Evolutionary conservation across 1,140 invertebrate genomes (phyloP).

Genomic region (Drosophila truncata): DNA sequence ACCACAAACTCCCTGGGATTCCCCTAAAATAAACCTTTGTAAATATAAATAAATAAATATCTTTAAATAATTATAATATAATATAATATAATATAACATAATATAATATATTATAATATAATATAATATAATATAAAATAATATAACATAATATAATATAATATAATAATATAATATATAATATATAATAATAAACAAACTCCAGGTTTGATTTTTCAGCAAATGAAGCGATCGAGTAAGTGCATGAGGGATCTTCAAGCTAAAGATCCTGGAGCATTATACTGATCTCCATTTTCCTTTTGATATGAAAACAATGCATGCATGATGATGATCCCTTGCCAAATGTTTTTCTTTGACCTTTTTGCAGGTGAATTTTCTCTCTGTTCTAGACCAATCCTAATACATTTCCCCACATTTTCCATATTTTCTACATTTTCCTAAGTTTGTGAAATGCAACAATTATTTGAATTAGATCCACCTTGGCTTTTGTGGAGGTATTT

Average conservation of each 20-base stretch:
- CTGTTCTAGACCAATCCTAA: neutral
- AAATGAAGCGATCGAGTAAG: conserved; percentile 6
- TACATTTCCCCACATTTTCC: neutral
- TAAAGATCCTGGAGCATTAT: conserved; percentile 20
- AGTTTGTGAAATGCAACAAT: conserved; percentile 13
- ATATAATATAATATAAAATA: too few relatives aligned
- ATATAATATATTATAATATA: too few relatives aligned
- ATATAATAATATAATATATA: neutral
- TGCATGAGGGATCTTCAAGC: conserved; percentile 18
- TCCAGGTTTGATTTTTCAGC: neutral
- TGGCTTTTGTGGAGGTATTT: conserved; percentile 23
- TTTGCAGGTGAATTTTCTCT: neutral
- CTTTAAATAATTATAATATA: too few relatives aligned
- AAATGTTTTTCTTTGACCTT: conserved; percentile 15
- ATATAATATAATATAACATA: too few relatives aligned
- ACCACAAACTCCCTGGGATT: neutral
- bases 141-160: neutral
- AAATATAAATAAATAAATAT: neutral
- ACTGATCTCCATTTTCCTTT: neutral
- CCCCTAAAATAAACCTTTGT: neutral
- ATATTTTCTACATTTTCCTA: neutral
- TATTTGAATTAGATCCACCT: neutral
- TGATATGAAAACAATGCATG: neutral
- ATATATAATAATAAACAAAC: too few relatives aligned
- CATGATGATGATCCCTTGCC: conserved; percentile 7